A percentile compares a stretch with the other conserved stretches of the same genome.
Evolutionary conservation across 2,797 vertebrate species (phyloP).

Genomic region (Alcedo atthis): DNA sequence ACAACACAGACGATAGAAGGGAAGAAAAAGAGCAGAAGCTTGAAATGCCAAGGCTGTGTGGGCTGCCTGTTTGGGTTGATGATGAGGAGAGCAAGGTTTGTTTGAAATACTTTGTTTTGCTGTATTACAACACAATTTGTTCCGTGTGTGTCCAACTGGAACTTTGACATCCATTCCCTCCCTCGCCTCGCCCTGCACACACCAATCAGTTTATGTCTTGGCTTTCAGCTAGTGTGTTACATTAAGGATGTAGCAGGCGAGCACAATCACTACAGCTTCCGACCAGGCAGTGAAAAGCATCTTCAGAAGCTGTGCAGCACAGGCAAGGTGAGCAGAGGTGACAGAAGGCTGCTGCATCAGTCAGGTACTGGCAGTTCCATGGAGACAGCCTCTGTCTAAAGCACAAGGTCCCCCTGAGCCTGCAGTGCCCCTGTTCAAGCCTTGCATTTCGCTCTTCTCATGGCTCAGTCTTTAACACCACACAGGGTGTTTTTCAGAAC

Average conservation of each 20-base stretch:
- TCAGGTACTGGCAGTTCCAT: not conserved
- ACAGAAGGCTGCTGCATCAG: not conserved
- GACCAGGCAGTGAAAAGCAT: not conserved
- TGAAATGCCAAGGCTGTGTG: conserved; percentile 1
- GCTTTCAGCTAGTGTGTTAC: not conserved
- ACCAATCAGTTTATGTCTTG: not conserved
- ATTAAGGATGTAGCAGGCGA: not conserved
- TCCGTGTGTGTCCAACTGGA: not conserved
- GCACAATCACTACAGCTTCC: not conserved
- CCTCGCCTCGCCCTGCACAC: not conserved
- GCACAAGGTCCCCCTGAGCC: conserved; percentile 9
- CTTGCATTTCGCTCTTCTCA: conserved; percentile 63
- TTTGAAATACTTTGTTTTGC: conserved; percentile 17
- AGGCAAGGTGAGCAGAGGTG: not conserved
- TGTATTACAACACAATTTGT: not conserved
- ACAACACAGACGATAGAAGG: not conserved
- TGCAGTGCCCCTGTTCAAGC: conserved; percentile 6
- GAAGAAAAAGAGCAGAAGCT: conserved; percentile 48
- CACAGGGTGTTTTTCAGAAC: conserved; percentile 40
- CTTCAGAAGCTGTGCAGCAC: not conserved
- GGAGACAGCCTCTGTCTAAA: not conserved
- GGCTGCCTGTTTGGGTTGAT: conserved; percentile 8
- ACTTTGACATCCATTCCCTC: not conserved
- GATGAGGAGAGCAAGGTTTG: not conserved
- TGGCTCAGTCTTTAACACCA: not conserved